Base-by-base conservation (phyloP, 1,140 invertebrate species). In the Manduca sexta region DNA sequence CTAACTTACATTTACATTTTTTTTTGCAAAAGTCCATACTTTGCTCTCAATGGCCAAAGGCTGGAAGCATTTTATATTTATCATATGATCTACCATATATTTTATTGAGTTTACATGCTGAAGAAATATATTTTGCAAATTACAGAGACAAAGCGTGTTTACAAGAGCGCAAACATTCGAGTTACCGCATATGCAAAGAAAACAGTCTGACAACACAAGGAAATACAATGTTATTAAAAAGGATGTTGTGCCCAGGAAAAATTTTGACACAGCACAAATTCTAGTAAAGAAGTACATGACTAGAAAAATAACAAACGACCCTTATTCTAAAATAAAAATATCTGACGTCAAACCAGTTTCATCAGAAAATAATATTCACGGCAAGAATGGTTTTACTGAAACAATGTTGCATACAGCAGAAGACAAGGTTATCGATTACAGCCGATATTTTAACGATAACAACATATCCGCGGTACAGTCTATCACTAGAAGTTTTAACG, bases 111-210 rank as follows among this genome's bases (percentile, higher is more conserved):
- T 11, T 45, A 29, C n/a, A n/a, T n/a, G n/a, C n/a, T n/a, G n/a
- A 29, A 43, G 29, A 40, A 52, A 43, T 26, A 35, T 29, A 26
- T 29, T 39, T 8, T 34, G 34, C 45, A 8, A 16, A 64, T 74
- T 50, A 6, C 55, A 74, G 72, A 72, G 57, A 62, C 21, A 50
- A n/a, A 78, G 70, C 34, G 56, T 75, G 61, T 75, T 78, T 51
- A 52, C 59, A 30, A 69, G 50, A 51, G 44, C 42, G 11, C 35
- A 54, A 30, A 60, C 56, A 41, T 74, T 75, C 21, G 44, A 62
- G 15, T 45, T 73, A 40, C 61, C 62, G 0, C 8, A 13, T 2
- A 15, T 12, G 4, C 42, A 45, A 10, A 18, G 16, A 5, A 52
- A 54, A 11, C 14, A 21, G 17, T 12, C 2, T 7, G 3, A 11